Evolutionary conservation across 2,113 vertebrate species (phyloP).

Genomic region (Camelus dromedarius): DNA sequence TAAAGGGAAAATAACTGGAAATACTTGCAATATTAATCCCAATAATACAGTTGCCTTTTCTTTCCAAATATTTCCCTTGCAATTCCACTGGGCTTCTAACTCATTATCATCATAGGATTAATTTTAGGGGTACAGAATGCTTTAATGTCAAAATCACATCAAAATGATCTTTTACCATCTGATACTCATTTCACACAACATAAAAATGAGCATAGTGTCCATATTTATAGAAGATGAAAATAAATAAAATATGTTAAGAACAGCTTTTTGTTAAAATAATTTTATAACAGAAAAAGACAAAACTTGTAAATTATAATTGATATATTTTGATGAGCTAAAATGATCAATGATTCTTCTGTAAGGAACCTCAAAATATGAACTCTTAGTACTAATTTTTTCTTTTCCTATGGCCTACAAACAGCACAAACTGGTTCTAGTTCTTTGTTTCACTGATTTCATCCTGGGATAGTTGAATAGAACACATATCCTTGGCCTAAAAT

Average conservation of each 20-base stretch:
- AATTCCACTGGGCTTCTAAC: background rate
- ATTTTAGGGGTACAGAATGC: background rate
- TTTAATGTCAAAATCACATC: background rate
- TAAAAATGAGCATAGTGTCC: conserved; percentile 9
- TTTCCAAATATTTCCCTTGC: background rate
- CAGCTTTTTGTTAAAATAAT: conserved; percentile 31
- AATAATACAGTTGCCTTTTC: background rate
- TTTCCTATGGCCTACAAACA: background rate
- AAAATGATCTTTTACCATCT: conserved; percentile 22
- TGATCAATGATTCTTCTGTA: background rate
- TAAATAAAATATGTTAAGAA: conserved; percentile 34
- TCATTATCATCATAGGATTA: background rate
- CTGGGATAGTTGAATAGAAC: background rate
- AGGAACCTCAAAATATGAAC: background rate
- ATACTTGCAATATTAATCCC: background rate
- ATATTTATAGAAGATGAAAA: conserved; percentile 6
- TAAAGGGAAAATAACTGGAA: background rate
- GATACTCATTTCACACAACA: background rate
- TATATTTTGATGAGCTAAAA: conserved; percentile 15
- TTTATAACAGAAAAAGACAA: background rate
- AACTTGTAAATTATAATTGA: background rate
- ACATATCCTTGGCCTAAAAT: background rate
- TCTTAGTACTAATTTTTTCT: background rate
- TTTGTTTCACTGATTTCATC: background rate
- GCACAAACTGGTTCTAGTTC: background rate